These are phyloP conservation scores for Ethmia dodecea DNA, from an alignment of 2,888 invertebrate genomes.

Conservation along the genomic window DNA sequence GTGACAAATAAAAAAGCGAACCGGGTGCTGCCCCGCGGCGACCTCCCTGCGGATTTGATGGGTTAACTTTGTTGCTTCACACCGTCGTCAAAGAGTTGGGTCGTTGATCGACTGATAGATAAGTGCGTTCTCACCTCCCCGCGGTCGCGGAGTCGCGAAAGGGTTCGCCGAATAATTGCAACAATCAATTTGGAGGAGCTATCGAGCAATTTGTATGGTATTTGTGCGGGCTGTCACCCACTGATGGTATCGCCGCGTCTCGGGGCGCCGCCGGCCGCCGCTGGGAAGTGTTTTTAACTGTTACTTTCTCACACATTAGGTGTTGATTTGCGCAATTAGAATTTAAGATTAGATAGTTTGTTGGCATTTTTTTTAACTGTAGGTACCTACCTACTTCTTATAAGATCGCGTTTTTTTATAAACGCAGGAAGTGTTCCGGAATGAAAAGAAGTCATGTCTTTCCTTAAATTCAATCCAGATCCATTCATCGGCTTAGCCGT, in stretches of 20 bases:
- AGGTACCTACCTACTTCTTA: too few species aligned
- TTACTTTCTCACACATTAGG: conserved; percentile 70
- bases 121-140: conserved; percentile 74
- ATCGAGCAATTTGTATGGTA: conserved; percentile 76
- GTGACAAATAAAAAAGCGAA: conserved; percentile 62
- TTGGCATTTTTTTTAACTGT: too few species aligned
- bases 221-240: conserved; percentile 76
- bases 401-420: too few species aligned
- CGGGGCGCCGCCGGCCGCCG: conserved; percentile 49
- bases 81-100: conserved; percentile 68
- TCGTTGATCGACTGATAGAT: conserved; percentile 60
- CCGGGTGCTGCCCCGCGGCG: conserved; percentile 55
- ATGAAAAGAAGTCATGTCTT: too few species aligned
- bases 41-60: conserved; percentile 40
- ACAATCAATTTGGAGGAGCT: conserved; percentile 74
- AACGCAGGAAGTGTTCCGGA: too few species aligned
- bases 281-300: conserved; percentile 58
- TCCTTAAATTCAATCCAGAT: too few species aligned
- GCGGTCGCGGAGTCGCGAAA: conserved; percentile 59
- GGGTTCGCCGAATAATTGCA: conserved; percentile 75
- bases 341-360: too few species aligned
- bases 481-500: too few species aligned
- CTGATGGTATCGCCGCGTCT: conserved; percentile 66
- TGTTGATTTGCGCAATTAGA: conserved; percentile 18
- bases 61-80: conserved; percentile 64